phyloP scores from a whole-genome alignment of 2,113 vertebrate species.

The Chascanopsetta lugubris region DNA sequence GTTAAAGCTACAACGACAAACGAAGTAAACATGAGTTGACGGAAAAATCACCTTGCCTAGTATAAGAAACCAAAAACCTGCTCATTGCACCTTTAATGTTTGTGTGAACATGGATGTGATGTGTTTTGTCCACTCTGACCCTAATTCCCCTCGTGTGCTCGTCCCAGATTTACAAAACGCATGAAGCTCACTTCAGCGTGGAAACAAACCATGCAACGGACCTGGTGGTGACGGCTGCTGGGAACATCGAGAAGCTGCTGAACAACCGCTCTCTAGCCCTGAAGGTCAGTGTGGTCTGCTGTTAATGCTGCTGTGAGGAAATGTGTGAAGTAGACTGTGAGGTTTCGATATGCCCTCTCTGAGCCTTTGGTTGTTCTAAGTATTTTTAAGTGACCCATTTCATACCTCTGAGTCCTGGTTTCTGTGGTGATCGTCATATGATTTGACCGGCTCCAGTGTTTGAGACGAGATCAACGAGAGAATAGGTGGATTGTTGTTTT shows the following conservation, averaged over 20 bases:
- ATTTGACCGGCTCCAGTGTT: too few species aligned
- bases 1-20: too few species aligned
- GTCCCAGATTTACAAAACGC: conserved; percentile 85
- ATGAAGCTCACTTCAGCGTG: conserved; percentile 85
- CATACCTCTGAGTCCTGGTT: too few species aligned
- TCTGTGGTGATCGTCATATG: too few species aligned
- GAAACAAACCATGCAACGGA: conserved; percentile 87
- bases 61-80: too few species aligned
- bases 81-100: too few species aligned
- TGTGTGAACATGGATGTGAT: neutral
- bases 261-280: conserved; percentile 89
- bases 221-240: conserved; percentile 89
- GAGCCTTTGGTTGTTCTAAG: too few species aligned
- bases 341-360: neutral
- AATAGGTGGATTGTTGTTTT: too few species aligned
- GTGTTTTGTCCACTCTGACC: conserved; percentile 1
- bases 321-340: neutral
- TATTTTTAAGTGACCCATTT: too few species aligned
- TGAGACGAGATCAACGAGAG: too few species aligned
- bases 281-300: conserved; percentile 81
- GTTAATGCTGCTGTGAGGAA: neutral
- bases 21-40: too few species aligned
- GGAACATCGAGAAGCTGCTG: conserved; percentile 91
- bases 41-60: too few species aligned
- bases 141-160: conserved; percentile 42